These are phyloP conservation scores for Plusia festucae DNA, from an alignment of 2,888 invertebrate species.

Conservation along the genomic window DNA sequence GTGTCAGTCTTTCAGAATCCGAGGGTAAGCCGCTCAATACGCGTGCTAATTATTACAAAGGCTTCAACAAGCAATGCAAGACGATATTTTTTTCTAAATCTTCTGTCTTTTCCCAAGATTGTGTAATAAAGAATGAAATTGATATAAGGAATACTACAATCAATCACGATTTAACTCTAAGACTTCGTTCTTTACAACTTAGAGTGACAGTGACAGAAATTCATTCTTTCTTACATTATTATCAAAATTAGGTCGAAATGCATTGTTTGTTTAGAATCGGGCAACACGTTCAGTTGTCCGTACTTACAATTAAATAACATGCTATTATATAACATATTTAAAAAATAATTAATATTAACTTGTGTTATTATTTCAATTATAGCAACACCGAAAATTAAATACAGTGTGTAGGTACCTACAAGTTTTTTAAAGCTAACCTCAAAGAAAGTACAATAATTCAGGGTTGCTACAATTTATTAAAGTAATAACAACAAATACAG, in stretches of 20 bases:
- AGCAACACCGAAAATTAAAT: conserved; percentile 20
- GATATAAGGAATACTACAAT: background rate
- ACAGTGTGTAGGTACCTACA: too few species aligned
- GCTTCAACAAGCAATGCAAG: conserved; percentile 43
- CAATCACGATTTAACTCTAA: too few species aligned
- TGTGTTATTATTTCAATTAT: conserved; percentile 8
- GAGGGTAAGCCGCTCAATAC: conserved; percentile 10
- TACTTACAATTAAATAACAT: conserved; percentile 42
- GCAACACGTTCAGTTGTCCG: conserved; percentile 57
- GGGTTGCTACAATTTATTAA: conserved; percentile 26
- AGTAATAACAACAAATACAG: conserved; percentile 19
- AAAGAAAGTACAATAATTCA: conserved; percentile 13
- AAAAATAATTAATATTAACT: conserved; percentile 20
- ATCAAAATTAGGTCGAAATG: conserved; percentile 4
- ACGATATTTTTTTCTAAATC: background rate
- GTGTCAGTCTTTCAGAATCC: too few species aligned
- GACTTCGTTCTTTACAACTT: too few species aligned
- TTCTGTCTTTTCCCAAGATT: background rate
- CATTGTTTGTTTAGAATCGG: conserved; percentile 38
- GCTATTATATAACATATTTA: conserved; percentile 39
- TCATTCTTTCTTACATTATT: background rate
- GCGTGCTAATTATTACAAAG: conserved; percentile 31
- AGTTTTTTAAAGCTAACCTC: background rate
- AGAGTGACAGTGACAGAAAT: too few species aligned
- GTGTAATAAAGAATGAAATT: background rate